Evolutionary conservation across 1,140 invertebrate species (phyloP), one percentile per base, ranked within the genome.

Genomic region (Pachyrhynchus sulphureomaculatus): DNA sequence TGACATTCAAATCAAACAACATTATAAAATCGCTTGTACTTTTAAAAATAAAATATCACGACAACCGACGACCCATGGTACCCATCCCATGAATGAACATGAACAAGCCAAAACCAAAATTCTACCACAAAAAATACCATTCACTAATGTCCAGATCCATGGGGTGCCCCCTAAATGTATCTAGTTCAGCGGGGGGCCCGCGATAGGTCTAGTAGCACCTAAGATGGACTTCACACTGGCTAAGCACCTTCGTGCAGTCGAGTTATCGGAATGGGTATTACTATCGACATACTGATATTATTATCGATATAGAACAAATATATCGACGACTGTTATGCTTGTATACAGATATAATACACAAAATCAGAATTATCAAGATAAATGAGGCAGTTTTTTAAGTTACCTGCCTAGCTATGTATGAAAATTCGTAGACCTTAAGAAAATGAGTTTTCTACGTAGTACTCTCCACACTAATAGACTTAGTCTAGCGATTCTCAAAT

Each of bases 1-100:
- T 8, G 8, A 26, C 24, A 26, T 26, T 26, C 8, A 26, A 26
- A 26, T 3, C 3, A 26, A 26, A 26, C 8, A 26, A 3, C 24
- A 26, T 4, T 8, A 36, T 15, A 15, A 17, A 15, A 41, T 41
- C 37, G 17, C 37, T 41, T 41, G 37, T 41, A 8, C 13, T 15
- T 37, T 37, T 41, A 13, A 41, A 41, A 8, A 41, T 41, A 9
- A 41, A 41, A 41, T 41, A 17, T 41, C 37, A 41, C 37, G 37
- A 41, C 37, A 26, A 26, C 24, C 37, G 37, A 41, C 37, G 8
- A 26, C 24, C 24, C 24, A 26, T 26, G 17, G 5, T 17, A 8
- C 5, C 8, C 13, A 41, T 26, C n/a, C 15, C 37, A 41, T 41
- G 37, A 41, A 41, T 41, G 37, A 41, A 18, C 37, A 41, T 18